These are phyloP conservation scores for Mythimna loreyi DNA, from an alignment of 2,888 invertebrate species.

Conservation along the genomic window DNA sequence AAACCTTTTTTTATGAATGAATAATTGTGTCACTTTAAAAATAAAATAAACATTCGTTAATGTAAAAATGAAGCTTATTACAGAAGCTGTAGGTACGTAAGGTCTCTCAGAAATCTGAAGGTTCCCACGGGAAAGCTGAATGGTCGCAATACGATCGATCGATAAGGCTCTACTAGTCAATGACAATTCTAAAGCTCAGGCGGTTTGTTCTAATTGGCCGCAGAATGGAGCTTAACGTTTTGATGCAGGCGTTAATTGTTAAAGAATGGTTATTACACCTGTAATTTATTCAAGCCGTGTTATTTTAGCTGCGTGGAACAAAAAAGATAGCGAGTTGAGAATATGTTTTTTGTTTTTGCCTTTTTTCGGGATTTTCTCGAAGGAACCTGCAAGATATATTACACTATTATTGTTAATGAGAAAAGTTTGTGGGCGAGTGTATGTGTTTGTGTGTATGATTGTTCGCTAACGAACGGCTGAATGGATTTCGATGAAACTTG, in stretches of 20 bases:
- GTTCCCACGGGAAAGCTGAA: constrained; percentile 63
- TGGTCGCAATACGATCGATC: constrained; percentile 53
- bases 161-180: constrained; percentile 53
- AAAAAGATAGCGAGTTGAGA: constrained; percentile 9
- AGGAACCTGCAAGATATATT: neutral
- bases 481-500: too few relatives aligned
- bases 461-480: too few relatives aligned
- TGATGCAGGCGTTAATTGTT: constrained; percentile 43
- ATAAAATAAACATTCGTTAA: constrained; percentile 11
- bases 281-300: constrained; percentile 22
- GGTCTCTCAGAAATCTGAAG: constrained; percentile 38
- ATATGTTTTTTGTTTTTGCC: neutral
- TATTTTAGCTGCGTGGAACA: constrained; percentile 31
- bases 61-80: constrained; percentile 30
- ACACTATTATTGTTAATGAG: too few relatives aligned
- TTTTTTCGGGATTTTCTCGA: constrained; percentile 4
- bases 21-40: constrained; percentile 33
- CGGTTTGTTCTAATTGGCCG: constrained; percentile 51
- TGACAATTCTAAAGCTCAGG: constrained; percentile 54
- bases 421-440: too few relatives aligned
- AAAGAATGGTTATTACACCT: constrained; percentile 19
- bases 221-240: constrained; percentile 38
- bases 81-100: constrained; percentile 24
- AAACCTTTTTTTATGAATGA: constrained; percentile 35
- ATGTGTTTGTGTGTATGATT: too few relatives aligned